These are phyloP conservation scores for Smutsia gigantea DNA, from an alignment of 2,797 vertebrate genomes.

Conservation along the genomic window DNA sequence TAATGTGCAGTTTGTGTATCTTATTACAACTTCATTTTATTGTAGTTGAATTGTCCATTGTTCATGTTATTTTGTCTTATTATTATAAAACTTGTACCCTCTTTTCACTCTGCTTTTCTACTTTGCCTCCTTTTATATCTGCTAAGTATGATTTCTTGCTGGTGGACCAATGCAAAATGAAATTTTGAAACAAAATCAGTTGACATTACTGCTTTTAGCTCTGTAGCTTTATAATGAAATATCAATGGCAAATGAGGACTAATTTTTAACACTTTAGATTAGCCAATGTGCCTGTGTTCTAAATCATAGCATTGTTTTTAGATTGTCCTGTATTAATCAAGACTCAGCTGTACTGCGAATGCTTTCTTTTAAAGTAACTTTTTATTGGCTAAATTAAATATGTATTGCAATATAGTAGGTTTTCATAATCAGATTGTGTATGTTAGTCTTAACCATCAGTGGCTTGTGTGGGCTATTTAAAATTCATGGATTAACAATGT, in stretches of 20 bases:
- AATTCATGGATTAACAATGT: constrained; percentile 62
- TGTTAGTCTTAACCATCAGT: constrained; percentile 51
- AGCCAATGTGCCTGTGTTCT: constrained; percentile 60
- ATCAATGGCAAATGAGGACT: constrained; percentile 64
- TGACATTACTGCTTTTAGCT: constrained; percentile 62
- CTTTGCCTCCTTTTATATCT: constrained; percentile 52
- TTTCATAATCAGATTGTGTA: constrained; percentile 62
- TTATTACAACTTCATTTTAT: constrained; percentile 69
- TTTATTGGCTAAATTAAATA: constrained; percentile 59
- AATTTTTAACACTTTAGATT: constrained; percentile 59
- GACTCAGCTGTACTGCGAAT: constrained; percentile 35
- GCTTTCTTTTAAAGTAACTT: constrained; percentile 59
- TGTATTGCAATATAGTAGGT: constrained; percentile 54
- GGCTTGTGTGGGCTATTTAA: constrained; percentile 64
- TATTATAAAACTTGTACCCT: constrained; percentile 73
- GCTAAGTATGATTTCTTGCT: constrained; percentile 58
- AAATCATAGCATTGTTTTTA: constrained; percentile 66
- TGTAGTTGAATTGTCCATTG: constrained; percentile 72
- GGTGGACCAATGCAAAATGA: constrained; percentile 47
- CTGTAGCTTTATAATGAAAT: constrained; percentile 64
- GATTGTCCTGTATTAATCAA: constrained; percentile 54
- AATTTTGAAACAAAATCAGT: constrained; percentile 64
- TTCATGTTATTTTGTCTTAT: constrained; percentile 69
- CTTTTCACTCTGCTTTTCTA: constrained; percentile 65
- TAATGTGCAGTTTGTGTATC: constrained; percentile 62